Conservation (phyloP, 2,797 vertebrate species). For the Clarias laeviceps region DNA sequence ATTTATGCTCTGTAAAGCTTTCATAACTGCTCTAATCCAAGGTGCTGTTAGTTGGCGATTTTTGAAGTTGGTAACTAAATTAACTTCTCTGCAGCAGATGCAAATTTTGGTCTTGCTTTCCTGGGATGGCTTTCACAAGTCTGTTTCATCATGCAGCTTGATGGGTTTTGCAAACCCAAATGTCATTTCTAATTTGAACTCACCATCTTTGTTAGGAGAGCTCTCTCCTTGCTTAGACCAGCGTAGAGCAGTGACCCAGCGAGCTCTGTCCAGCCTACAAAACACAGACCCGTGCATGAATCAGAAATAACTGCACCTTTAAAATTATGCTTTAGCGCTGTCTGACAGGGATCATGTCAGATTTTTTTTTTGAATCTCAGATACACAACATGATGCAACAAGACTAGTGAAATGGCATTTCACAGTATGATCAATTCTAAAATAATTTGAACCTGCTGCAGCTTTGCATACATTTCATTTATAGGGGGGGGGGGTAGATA, state of each 20-base stretch:
- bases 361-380: neutral
- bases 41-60: too few species aligned
- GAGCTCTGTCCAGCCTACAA: constrained; percentile 85
- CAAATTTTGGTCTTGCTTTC: too few species aligned
- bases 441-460: neutral
- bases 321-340: neutral
- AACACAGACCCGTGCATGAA: constrained; percentile 11
- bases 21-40: too few species aligned
- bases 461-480: neutral
- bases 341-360: neutral
- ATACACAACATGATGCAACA: neutral
- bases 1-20: too few species aligned
- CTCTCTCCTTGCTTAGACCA: constrained; percentile 68
- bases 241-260: constrained; percentile 85
- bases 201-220: constrained; percentile 78
- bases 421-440: neutral
- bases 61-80: too few species aligned
- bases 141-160: too few species aligned
- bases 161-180: too few species aligned
- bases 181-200: neutral
- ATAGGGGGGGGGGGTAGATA: neutral
- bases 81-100: too few species aligned
- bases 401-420: neutral
- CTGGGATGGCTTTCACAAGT: too few species aligned
- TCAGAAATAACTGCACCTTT: neutral